Conservation (phyloP, 2,797 vertebrate genomes). For the Hirundo rustica region DNA sequence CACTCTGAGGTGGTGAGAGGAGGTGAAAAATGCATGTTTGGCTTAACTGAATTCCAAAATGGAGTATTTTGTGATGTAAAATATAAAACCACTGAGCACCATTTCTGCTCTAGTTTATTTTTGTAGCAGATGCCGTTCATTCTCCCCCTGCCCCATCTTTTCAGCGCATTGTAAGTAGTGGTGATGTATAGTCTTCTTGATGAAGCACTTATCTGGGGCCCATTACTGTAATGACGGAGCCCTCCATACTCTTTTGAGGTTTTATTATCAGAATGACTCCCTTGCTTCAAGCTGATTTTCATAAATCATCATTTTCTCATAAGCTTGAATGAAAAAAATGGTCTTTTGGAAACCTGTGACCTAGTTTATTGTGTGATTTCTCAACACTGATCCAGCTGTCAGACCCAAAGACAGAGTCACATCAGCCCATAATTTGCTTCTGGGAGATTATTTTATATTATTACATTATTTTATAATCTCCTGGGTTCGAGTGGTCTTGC, state of each 20-base stretch:
- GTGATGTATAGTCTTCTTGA: neutral
- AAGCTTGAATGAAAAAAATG: neutral
- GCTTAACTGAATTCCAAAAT: neutral
- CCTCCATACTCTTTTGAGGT: constrained; percentile 1
- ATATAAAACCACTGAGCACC: neutral
- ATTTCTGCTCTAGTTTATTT: constrained; percentile 14
- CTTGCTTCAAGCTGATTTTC: constrained; percentile 49
- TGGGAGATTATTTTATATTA: constrained; percentile 32
- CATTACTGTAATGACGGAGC: constrained; percentile 41
- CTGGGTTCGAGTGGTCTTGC: neutral
- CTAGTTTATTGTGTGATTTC: constrained; percentile 3
- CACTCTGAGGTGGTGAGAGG: neutral
- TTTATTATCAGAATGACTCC: constrained; percentile 45
- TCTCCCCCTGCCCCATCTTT: constrained; percentile 7
- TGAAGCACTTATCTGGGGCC: constrained; percentile 34
- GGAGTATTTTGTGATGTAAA: neutral
- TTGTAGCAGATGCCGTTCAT: constrained; percentile 40
- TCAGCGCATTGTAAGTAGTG: neutral
- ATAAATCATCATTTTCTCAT: constrained; percentile 46
- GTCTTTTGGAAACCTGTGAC: neutral
- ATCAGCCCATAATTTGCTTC: neutral
- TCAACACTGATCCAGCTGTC: neutral
- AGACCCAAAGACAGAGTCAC: neutral
- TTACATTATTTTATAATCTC: constrained; percentile 20
- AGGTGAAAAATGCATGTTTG: neutral